A percentile compares a stretch with the other conserved stretches of the same genome.
Evolutionary conservation across 2,113 vertebrate genomes (phyloP).

Genomic region (Bubalus kerabau): DNA sequence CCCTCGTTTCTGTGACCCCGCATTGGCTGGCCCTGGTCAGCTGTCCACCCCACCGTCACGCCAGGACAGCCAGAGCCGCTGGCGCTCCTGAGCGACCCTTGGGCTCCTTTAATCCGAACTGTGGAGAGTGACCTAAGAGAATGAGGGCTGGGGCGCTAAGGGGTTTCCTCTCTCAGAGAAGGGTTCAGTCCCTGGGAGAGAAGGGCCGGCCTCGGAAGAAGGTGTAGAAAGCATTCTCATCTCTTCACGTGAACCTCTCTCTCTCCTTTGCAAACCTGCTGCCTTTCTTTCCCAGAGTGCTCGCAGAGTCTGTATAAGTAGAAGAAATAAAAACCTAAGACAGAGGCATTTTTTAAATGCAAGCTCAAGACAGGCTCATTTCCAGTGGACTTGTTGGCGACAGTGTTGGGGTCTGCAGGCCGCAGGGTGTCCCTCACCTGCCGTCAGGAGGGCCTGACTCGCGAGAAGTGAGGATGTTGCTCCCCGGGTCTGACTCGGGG

Average conservation of each 20-base stretch:
- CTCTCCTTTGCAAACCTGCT: slow-evolving; percentile 38
- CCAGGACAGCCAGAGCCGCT: neutral
- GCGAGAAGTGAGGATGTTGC: neutral
- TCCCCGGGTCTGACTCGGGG: neutral
- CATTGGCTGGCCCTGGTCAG: neutral
- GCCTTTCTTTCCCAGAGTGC: neutral
- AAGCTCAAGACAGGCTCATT: neutral
- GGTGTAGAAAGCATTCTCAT: slow-evolving; percentile 49
- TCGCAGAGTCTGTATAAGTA: neutral
- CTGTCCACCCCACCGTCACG: neutral
- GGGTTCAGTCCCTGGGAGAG: slow-evolving; percentile 29
- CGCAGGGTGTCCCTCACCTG: neutral
- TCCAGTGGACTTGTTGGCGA: neutral
- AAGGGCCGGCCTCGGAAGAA: slow-evolving; percentile 46
- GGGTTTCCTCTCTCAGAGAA: slow-evolving; percentile 22
- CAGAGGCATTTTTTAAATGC: neutral
- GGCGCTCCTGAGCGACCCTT: neutral
- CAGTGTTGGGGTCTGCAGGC: neutral
- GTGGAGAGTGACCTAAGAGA: slow-evolving; percentile 45
- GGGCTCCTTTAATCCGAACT: slow-evolving; percentile 42
- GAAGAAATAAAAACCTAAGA: neutral
- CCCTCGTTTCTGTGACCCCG: neutral
- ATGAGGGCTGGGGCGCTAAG: slow-evolving; percentile 20
- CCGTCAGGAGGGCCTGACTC: neutral
- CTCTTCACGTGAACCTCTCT: slow-evolving; percentile 47